Percentiles rank a stretch among this genome's conserved stretches.
Evolutionary conservation across 2,113 vertebrate species (phyloP).

Genomic region (Alligator sinensis): DNA sequence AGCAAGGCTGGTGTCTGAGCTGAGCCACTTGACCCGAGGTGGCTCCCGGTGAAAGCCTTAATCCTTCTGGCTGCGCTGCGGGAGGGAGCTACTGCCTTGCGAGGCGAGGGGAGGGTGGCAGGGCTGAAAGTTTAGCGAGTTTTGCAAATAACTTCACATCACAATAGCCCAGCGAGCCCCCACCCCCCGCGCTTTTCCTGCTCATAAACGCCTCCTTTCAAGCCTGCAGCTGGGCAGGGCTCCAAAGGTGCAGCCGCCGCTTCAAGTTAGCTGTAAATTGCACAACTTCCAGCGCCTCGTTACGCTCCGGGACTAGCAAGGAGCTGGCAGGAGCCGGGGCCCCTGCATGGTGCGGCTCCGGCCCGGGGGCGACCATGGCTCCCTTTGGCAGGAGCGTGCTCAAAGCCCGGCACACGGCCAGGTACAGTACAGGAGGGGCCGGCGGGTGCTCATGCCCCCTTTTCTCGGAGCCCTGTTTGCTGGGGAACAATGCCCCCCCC

Average conservation of each 20-base stretch:
- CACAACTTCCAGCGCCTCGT: slow-evolving; percentile 81
- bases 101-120: background rate
- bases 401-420: slow-evolving; percentile 92
- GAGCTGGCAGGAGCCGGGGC: slow-evolving; percentile 62
- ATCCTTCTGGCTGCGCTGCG: background rate
- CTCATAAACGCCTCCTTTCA: slow-evolving; percentile 75
- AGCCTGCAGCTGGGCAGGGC: slow-evolving; percentile 79
- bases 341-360: slow-evolving; percentile 44
- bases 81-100: slow-evolving; percentile 51
- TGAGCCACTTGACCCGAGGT: slow-evolving; percentile 48
- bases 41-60: slow-evolving; percentile 33
- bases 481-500: background rate
- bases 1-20: slow-evolving; percentile 1
- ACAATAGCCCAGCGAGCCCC: slow-evolving; percentile 57
- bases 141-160: slow-evolving; percentile 68
- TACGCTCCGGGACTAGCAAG: slow-evolving; percentile 71
- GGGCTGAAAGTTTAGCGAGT: slow-evolving; percentile 67
- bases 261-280: slow-evolving; percentile 83
- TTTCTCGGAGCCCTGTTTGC: background rate
- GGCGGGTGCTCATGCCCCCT: background rate
- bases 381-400: slow-evolving; percentile 93
- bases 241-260: slow-evolving; percentile 81
- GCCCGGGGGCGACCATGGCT: slow-evolving; percentile 83
- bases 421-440: slow-evolving; percentile 75
- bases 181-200: slow-evolving; percentile 38